These are phyloP conservation scores for Gari tellinella DNA, from an alignment of 2,888 invertebrate species.

Conservation along the genomic window DNA sequence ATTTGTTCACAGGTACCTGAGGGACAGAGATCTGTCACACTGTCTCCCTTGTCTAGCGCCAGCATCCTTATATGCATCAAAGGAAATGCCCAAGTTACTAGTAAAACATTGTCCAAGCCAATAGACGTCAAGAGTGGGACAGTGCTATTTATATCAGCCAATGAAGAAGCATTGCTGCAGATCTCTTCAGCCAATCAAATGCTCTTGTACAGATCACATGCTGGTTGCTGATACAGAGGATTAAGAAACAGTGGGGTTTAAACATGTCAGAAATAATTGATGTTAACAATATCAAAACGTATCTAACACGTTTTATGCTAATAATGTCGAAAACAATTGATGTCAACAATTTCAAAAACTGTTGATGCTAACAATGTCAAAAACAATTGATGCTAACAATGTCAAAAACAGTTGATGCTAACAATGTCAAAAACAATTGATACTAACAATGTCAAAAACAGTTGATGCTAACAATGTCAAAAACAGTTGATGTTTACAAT, in stretches of 20 bases:
- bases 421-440: no score
- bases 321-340: no score
- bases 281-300: no score
- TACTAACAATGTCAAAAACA: no score
- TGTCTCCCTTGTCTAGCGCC: constrained; percentile 89
- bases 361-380: no score
- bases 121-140: constrained; percentile 87
- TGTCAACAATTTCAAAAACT: no score
- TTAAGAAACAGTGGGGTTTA: background rate
- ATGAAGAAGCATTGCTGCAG: constrained; percentile 85
- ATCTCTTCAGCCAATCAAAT: constrained; percentile 81
- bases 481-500: no score
- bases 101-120: constrained; percentile 67
- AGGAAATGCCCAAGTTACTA: constrained; percentile 87
- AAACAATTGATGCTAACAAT: no score
- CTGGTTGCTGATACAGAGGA: constrained; percentile 38
- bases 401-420: no score
- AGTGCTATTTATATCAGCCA: constrained; percentile 88
- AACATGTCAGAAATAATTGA: no score
- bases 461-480: no score
- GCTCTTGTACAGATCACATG: constrained; percentile 88
- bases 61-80: constrained; percentile 91
- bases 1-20: constrained; percentile 48
- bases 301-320: no score
- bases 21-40: constrained; percentile 85